Evolutionary conservation across 1,140 invertebrate genomes (phyloP), one percentile per base, ranked within the genome.

Genomic region (Pseudomyrmex pallidus): DNA sequence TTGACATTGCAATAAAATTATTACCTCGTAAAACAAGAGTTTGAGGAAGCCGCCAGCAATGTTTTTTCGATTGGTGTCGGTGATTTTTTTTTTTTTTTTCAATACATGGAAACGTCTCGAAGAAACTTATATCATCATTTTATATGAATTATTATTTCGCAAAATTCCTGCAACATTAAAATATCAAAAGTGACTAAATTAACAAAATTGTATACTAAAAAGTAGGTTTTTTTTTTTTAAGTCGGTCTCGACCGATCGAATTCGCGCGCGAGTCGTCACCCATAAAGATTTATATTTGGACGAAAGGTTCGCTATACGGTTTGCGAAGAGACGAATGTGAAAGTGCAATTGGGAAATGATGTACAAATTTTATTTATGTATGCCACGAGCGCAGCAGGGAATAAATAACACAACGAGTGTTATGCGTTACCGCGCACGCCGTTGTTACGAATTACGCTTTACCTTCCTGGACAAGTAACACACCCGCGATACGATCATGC

Each of bases 281-380:
- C 54, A 25, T 67, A 77, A 77, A 44, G 17, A n/a, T 52, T 67
- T 35, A 35, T 7, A 67, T 77, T 25, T 44, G n/a, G 12, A 64
- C 46, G 22, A 52, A 8, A 25, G 4, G 61, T 17, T 15, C 22
- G 20, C 15, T 35, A 35, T 7, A n/a, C 70, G 15, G 22, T 78
- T 70, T 54, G 64, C 74, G 57, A 74, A 48, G 25, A 66, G 52
- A 61, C 20, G 61, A 74, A 82, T 66, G 83, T 82, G 85, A 85
- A 85, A 85, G 83, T 84, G 68, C 80, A 78, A 85, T 87, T 74
- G 62, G 56, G 63, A 73, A 74, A 85, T 77, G 72, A 80, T 80
- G 74, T 80, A 85, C 64, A 82, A 78, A 88, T 61, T 50, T 84
- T 25, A 61, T 56, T 35, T 48, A n/a, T 44, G 64, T 78, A 52